Percentiles rank a stretch among this genome's conserved stretches.
These are phyloP conservation scores for Chelonus insularis DNA, from an alignment of 1,140 invertebrate species.

Conservation along the genomic window DNA sequence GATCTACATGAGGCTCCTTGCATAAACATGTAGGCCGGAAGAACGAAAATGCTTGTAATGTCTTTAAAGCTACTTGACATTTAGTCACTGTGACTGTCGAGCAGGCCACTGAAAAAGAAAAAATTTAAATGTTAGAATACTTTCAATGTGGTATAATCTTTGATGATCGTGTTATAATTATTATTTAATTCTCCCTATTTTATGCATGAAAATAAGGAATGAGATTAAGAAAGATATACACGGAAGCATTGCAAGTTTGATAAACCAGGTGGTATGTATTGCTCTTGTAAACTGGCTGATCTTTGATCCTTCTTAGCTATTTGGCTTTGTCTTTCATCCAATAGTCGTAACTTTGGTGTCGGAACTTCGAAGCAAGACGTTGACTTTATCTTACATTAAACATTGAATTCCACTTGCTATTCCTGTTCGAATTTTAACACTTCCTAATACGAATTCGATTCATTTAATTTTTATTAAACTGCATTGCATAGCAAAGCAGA, in stretches of 20 bases:
- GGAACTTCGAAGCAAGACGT: constrained; percentile 20
- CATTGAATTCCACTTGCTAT: constrained; percentile 46
- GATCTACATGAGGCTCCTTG: constrained; percentile 83
- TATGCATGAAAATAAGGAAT: no score
- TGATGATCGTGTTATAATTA: no score
- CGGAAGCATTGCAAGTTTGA: constrained; percentile 3
- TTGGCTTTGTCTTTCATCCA: constrained; percentile 19
- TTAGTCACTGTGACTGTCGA: constrained; percentile 89
- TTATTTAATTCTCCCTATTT: no score
- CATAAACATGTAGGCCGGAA: constrained; percentile 91
- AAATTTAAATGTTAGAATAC: neutral
- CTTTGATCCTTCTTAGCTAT: constrained; percentile 31
- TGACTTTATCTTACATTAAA: constrained; percentile 51
- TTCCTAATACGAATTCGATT: no score
- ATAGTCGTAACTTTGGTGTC: constrained; percentile 39
- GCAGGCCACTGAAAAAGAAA: constrained; percentile 91
- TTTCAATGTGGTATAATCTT: no score
- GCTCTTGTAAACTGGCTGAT: constrained; percentile 28
- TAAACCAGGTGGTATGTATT: constrained; percentile 3
- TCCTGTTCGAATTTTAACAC: no score
- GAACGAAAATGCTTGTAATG: constrained; percentile 86
- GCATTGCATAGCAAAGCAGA: no score
- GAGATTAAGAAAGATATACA: no score
- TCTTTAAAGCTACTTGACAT: constrained; percentile 84
- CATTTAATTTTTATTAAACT: no score